Base-by-base conservation (phyloP, 1,140 invertebrate genomes). In the Thaumatotibia leucotreta region DNA sequence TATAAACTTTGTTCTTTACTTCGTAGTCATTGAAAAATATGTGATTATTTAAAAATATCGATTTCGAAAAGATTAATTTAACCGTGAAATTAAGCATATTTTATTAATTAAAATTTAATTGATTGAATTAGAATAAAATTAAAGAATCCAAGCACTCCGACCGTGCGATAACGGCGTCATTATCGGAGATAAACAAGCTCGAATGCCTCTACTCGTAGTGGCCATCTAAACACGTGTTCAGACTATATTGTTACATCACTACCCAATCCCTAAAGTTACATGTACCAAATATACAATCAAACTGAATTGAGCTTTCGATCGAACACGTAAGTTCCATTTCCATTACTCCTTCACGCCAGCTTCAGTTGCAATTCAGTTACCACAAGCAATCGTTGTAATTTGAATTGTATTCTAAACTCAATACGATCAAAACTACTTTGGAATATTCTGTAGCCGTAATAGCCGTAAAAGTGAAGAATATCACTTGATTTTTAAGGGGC, bases 401-500 rank as follows among this genome's bases (percentile, higher is more conserved):
- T 67, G n/a, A 49, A 58, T 45, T 45, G n/a, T 73, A 68, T 50
- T 9, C 0, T 2, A 3, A 1, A 11, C 0, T 0, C 2, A 1
- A 11, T 61, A 68, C 14, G 31, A 61, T 68, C 50, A 14, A 31
- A 35, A 67, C 33, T 70, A 8, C 11, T 20, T 50, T 67, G 52
- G 1, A 24, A 2, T 66, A 4, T 63, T 45, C 33, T 54, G 39
- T 61, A 54, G 64, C 63, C 63, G 39, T 69, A 71, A 79, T 70
- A 69, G 70, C 69, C 70, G 75, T 78, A 79, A 77, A 83, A 80
- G 80, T 84, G 78, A 84, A 83, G 77, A 82, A 88, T 87, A 86
- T 86, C 84, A 86, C 80, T 87, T 83, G 79, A 83, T 85, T 79
- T 76, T 83, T 80, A 83, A 88, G 86, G 82, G 83, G 83, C 84